These are phyloP conservation scores for Chelon auratus DNA, from an alignment of 2,797 vertebrate species.

Conservation along the genomic window DNA sequence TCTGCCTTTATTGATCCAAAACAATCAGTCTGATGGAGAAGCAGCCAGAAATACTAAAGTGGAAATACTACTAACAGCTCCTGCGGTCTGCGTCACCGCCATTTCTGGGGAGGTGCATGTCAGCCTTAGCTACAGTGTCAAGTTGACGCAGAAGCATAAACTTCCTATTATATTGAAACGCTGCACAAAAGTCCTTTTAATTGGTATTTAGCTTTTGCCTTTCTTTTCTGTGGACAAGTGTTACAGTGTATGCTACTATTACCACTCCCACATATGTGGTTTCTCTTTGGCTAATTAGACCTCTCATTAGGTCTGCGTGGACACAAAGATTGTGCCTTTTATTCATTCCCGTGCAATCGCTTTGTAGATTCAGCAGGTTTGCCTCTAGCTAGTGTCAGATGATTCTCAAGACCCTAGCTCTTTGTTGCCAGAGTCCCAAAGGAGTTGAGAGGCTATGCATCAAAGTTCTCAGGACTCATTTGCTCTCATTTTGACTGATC, in stretches of 20 bases:
- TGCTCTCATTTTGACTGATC: conserved; percentile 33
- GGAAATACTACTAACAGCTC: no score
- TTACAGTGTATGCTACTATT: neutral
- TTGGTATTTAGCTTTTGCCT: neutral
- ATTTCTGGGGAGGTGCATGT: no score
- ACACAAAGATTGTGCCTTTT: neutral
- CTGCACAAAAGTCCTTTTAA: neutral
- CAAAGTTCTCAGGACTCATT: conserved; percentile 18
- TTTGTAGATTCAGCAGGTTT: no score
- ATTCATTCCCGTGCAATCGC: no score
- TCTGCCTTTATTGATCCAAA: no score
- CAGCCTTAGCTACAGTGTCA: no score
- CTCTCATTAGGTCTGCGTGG: conserved; percentile 8
- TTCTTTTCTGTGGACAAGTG: neutral
- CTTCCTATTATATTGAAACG: neutral
- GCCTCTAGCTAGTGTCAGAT: no score
- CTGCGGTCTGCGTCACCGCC: no score
- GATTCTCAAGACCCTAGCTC: conserved; percentile 25
- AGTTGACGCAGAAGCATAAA: no score
- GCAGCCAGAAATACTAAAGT: no score
- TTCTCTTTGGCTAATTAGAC: conserved; percentile 4
- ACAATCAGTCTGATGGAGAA: no score
- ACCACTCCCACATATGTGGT: neutral
- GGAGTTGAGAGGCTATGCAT: conserved; percentile 14
- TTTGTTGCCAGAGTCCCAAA: conserved; percentile 12